A percentile compares a stretch with the other conserved stretches of the same genome.
phyloP scores from a whole-genome alignment of 2,888 invertebrate species.

The Mesorhabditis spiculigera region DNA sequence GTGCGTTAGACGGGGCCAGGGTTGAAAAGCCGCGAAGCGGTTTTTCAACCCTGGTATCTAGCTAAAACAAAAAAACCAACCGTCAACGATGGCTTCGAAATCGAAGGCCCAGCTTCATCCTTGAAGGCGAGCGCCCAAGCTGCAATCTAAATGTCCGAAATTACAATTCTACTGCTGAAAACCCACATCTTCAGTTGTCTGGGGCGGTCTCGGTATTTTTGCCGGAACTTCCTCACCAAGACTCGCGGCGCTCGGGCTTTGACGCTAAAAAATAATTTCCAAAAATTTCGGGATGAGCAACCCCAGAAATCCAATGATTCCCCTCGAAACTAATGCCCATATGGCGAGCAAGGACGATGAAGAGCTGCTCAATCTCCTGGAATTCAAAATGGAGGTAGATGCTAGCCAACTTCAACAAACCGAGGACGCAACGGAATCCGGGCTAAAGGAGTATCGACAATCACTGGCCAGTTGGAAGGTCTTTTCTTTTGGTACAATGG shows the following conservation, averaged over 20 bases:
- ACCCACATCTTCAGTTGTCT: not conserved
- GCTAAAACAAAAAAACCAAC: not conserved
- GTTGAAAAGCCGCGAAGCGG: too few species aligned
- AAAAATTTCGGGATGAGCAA: not conserved
- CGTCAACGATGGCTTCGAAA: not conserved
- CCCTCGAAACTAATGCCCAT: not conserved
- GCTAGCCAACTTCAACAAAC: too few species aligned
- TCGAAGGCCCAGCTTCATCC: not conserved
- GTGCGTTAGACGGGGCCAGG: too few species aligned
- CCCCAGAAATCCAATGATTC: slow-evolving; percentile 1
- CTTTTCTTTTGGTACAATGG: too few species aligned
- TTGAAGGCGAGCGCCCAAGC: too few species aligned
- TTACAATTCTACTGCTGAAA: too few species aligned
- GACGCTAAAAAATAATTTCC: not conserved
- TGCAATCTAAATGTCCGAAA: too few species aligned
- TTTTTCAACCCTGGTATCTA: too few species aligned
- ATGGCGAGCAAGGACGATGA: not conserved
- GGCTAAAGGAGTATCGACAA: too few species aligned
- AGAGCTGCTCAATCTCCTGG: slow-evolving; percentile 1
- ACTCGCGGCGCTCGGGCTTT: not conserved
- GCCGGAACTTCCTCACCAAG: not conserved
- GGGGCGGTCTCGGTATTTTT: not conserved
- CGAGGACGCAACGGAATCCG: too few species aligned
- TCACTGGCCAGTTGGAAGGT: too few species aligned
- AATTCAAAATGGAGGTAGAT: not conserved